These are phyloP conservation scores for Dinothrombium tinctorium DNA, from an alignment of 1,140 invertebrate species.

Conservation along the genomic window DNA sequence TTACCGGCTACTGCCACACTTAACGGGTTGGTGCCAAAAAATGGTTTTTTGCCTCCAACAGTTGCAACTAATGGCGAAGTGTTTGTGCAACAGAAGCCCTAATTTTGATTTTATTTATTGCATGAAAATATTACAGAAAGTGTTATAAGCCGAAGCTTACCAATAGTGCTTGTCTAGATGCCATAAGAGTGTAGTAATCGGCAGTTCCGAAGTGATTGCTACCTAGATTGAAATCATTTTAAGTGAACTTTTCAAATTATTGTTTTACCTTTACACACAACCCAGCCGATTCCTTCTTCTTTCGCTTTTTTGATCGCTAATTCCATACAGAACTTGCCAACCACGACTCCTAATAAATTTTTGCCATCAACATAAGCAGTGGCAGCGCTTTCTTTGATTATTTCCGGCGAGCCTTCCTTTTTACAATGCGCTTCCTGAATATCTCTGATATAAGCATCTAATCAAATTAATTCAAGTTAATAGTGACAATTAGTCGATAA, in stretches of 20 bases:
- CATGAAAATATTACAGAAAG: too few relatives aligned
- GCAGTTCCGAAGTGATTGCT: conserved; percentile 83
- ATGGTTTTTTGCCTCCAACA: conserved; percentile 46
- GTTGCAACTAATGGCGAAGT: conserved; percentile 68
- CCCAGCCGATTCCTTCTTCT: conserved; percentile 58
- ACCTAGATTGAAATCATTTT: too few relatives aligned
- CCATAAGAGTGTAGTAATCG: conserved; percentile 56
- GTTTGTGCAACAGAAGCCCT: too few relatives aligned
- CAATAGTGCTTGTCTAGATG: conserved; percentile 45
- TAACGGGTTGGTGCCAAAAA: conserved; percentile 72
- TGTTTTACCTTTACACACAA: conserved; percentile 45
- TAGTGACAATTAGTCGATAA: conserved; percentile 1
- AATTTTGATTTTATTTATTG: too few relatives aligned
- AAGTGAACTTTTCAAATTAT: conserved; percentile 8
- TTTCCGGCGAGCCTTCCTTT: conserved; percentile 29
- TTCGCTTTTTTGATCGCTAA: conserved; percentile 66
- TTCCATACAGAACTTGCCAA: conserved; percentile 71
- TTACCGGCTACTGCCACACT: conserved; percentile 48
- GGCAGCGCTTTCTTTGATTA: conserved; percentile 44
- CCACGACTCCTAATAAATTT: conserved; percentile 58
- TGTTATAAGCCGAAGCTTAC: too few relatives aligned
- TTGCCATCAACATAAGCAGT: conserved; percentile 61
- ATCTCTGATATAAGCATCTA: conserved; percentile 33
- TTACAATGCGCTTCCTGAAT: conserved; percentile 23
- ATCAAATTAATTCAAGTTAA: conserved; percentile 10